Conservation (phyloP, 2,113 vertebrate genomes). For the Atlantisia rogersi region DNA sequence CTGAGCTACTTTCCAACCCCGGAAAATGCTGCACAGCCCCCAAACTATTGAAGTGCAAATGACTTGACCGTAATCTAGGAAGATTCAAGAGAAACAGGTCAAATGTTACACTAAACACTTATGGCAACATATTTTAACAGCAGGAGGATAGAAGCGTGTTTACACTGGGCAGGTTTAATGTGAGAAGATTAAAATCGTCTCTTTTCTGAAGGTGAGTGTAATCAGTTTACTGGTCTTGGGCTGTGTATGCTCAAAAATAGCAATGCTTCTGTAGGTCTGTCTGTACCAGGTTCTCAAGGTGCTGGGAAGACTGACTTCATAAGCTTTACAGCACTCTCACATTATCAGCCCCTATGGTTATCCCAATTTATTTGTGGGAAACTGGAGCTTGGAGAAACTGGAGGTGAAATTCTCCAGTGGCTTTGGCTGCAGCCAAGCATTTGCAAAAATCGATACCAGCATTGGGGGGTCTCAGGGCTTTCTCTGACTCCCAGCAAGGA, state of each 20-base stretch:
- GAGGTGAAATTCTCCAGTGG: not conserved
- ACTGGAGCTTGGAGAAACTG: not conserved
- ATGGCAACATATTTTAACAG: constrained; percentile 16
- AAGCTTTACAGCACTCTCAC: not conserved
- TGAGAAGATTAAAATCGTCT: not conserved
- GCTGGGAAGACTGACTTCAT: not conserved
- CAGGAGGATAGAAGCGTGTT: not conserved
- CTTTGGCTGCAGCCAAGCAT: not conserved
- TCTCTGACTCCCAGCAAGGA: not conserved
- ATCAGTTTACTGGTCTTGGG: not conserved
- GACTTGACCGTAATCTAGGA: not conserved
- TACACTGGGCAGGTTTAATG: not conserved
- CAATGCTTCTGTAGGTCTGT: not conserved
- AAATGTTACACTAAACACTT: constrained; percentile 27
- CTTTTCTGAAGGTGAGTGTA: not conserved
- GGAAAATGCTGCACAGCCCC: not conserved
- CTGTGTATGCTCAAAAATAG: not conserved
- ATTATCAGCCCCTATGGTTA: not conserved
- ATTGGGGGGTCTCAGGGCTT: not conserved
- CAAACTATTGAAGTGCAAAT: constrained; percentile 46
- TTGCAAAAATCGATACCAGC: not conserved
- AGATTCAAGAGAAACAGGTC: constrained; percentile 36
- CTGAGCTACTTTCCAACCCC: not conserved
- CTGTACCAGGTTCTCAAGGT: not conserved
- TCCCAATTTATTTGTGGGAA: not conserved